Evolutionary conservation across 2,797 vertebrate species (phyloP).

Genomic region (Pangasius macronema): DNA sequence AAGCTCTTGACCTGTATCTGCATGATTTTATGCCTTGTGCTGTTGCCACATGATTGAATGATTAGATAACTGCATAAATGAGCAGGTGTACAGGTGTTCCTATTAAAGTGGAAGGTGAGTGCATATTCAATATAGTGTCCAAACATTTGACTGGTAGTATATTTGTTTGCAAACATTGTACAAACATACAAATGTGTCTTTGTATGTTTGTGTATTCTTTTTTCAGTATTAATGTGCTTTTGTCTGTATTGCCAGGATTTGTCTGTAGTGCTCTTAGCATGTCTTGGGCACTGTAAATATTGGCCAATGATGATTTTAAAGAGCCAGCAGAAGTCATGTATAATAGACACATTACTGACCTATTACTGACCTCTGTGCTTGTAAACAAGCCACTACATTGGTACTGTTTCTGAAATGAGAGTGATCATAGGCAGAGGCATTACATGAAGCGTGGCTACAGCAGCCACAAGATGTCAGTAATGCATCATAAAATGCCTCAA

Average conservation of each 20-base stretch:
- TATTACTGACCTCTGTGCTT: constrained; percentile 2
- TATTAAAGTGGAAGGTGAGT: too few relatives aligned
- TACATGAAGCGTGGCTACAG: background rate
- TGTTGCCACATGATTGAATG: too few relatives aligned
- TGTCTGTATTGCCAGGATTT: background rate
- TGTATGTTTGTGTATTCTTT: background rate
- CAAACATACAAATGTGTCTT: background rate
- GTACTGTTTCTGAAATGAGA: background rate
- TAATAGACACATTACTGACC: background rate
- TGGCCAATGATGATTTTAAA: background rate
- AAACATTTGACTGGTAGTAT: background rate
- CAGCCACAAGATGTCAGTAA: constrained; percentile 51
- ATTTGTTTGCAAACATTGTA: background rate
- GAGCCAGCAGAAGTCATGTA: background rate
- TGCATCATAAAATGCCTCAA: constrained; percentile 17
- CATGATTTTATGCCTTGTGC: too few relatives aligned
- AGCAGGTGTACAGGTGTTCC: too few relatives aligned
- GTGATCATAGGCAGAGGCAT: background rate
- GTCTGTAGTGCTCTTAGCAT: background rate
- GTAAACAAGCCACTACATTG: background rate
- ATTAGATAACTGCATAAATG: too few relatives aligned
- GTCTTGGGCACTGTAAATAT: background rate
- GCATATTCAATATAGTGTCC: too few relatives aligned
- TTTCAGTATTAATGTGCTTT: background rate
- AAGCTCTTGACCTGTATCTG: too few relatives aligned